Base-by-base conservation (phyloP, 2,797 vertebrate species). In the Pogonophryne albipinna region DNA sequence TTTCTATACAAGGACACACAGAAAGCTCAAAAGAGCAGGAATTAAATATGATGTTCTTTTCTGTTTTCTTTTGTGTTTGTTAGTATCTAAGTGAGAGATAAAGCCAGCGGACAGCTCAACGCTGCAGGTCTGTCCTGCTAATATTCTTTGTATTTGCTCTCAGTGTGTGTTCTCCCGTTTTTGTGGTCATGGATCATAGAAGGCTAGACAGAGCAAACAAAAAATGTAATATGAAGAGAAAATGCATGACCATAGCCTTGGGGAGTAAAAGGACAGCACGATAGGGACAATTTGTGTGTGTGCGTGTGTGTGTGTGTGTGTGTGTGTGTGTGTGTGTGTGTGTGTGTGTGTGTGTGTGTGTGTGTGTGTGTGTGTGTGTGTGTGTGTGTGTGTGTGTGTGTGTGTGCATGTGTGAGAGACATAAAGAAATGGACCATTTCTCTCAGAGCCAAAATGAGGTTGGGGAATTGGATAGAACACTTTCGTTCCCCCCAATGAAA, bases 361-460 rank as follows among this genome's bases (percentile, higher is more conserved):
- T n/a, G 52, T 59, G 76, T 41, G 66, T 20, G 66, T 19, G 20
- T 52, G 49, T 47, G 17, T 70, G 46, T 55, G 74, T 55, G 69
- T 62, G 63, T 44, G 49, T 50, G 52, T 65, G 70, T 27, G 66
- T n/a, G 52, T 59, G 76, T 41, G 66, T 20, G 66, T 19, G 20
- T 52, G 49, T 47, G 17, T 49, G 20, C 9, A 44, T 71, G 45
- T 65, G 59, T 51, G 49, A 75, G 56, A 78, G 52, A 82, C 57
- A 83, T 76, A 71, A 81, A 86, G 79, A 89, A 78, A 86, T 50
- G 66, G 76, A 79, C 67, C 75, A 82, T 86, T 90, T 91, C 90
- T 92, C 88, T 87, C 79, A 49, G 51, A 87, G 83, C 80, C 90
- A 91, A 93, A 93, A 94, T 93, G 87, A 94, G 92, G 87, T 91